Base-by-base conservation (phyloP, 2,113 vertebrate genomes). In the Salminus brasiliensis region DNA sequence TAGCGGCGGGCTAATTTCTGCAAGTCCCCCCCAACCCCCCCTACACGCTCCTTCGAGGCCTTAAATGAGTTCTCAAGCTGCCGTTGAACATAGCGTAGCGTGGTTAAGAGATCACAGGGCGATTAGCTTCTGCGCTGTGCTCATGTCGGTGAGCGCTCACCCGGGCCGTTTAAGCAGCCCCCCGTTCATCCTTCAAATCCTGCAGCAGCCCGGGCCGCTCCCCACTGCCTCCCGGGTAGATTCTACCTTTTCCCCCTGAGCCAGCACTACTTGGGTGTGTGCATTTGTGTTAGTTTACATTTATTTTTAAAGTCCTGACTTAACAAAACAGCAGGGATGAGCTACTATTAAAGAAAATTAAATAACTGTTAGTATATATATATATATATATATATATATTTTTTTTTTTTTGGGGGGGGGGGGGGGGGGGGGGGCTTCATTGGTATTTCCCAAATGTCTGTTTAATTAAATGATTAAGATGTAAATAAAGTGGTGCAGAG, bases 1-100 rank as follows among this genome's bases (percentile, higher is more conserved):
- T 92, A 92, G 91, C 88, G 88, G 83, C 0, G 85, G 87, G 84
- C 76, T 91, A 90, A 92, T 92, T 93, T 90, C 87, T 89, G 88
- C 88, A 88, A 84, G 81, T 82, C 90, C 85, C 89, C 83, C 86
- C 81, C n/a, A n/a, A n/a, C 72, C 88, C 84, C 87, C 80, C 78
- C 60, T 36, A 43, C 83, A 84, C 86, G 86, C 90, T 87, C 87
- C 79, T 84, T 53, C 5, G 84, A 81, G 88, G 86, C 88, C 80
- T 90, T 85, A 80, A 80, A 87, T 85, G 87, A 87, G 89, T 91
- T 91, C 85, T 91, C 85, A 87, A 85, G 88, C 88, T 91, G 87
- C 86, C 74, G 86, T 88, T 87, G 60, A 86, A 92, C 88, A 89
- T 90, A 89, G 84, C 81, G 80, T 78, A 73, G 74, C 53, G 73